Conservation (phyloP, 2,113 vertebrate species). For the Corapipo altera region DNA sequence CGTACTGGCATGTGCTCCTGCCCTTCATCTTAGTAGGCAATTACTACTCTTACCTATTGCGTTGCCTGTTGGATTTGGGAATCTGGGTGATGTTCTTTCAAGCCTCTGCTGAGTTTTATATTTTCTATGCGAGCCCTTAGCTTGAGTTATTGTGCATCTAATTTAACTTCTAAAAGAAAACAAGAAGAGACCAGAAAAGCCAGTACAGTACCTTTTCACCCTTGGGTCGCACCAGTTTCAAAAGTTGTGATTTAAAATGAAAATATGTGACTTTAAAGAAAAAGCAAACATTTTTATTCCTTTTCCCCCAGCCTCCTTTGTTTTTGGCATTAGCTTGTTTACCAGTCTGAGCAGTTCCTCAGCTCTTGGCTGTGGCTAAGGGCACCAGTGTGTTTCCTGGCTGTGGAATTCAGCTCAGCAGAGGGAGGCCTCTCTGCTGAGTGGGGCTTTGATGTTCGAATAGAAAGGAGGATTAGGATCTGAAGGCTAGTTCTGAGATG, state of each 20-base stretch:
- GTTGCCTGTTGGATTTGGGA: background rate
- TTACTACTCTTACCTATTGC: background rate
- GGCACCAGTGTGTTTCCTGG: background rate
- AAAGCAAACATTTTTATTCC: background rate
- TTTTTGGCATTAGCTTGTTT: background rate
- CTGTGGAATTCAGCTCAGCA: background rate
- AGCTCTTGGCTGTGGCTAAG: background rate
- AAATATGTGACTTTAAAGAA: background rate
- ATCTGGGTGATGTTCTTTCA: background rate
- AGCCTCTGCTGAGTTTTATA: background rate
- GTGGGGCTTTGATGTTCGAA: background rate
- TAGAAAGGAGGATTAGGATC: background rate
- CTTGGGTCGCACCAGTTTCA: background rate
- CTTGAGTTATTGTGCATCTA: background rate
- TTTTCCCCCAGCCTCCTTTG: rapidly evolving
- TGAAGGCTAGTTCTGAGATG: background rate
- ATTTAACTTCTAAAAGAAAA: background rate
- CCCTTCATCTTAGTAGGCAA: background rate
- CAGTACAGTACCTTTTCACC: background rate
- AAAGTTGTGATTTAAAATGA: background rate
- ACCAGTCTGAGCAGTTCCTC: background rate
- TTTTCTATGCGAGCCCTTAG: background rate
- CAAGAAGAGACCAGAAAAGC: background rate
- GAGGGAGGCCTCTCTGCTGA: background rate
- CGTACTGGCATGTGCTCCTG: background rate